phyloP scores from a whole-genome alignment of 2,113 vertebrate species.

The Brevimyrus niger region DNA sequence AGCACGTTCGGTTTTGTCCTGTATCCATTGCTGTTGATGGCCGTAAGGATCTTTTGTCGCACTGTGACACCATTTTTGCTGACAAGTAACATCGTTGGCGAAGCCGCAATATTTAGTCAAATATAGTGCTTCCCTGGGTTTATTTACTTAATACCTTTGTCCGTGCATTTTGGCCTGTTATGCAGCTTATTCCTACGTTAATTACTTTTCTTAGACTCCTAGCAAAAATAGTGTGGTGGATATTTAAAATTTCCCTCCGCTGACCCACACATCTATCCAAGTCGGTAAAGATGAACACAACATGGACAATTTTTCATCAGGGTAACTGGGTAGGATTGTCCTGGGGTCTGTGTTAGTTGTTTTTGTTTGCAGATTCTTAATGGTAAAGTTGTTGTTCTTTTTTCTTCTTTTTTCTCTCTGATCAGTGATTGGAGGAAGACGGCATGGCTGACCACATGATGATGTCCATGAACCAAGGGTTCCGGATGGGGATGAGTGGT shows the following conservation, averaged over 20 bases:
- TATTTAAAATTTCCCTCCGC: not conserved
- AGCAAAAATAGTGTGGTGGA: not conserved
- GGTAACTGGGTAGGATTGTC: not conserved
- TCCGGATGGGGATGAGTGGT: slow-evolving; percentile 74
- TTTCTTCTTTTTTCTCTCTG: slow-evolving; percentile 22
- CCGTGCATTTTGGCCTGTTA: not conserved
- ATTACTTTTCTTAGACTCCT: not conserved
- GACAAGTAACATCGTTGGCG: not conserved
- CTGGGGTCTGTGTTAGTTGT: not conserved
- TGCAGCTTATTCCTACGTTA: not conserved
- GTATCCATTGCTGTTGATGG: not conserved
- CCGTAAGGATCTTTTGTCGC: not conserved
- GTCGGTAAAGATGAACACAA: not conserved
- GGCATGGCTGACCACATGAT: slow-evolving; percentile 90
- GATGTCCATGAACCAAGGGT: slow-evolving; percentile 85
- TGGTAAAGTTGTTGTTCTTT: not conserved
- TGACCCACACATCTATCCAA: not conserved
- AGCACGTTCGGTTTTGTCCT: not conserved
- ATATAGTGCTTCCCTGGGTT: not conserved
- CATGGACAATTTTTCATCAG: not conserved
- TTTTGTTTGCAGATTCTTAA: not conserved
- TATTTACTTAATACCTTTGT: not conserved
- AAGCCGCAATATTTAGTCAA: not conserved
- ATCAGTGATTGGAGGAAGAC: slow-evolving; percentile 43
- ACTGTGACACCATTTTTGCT: not conserved